Evolutionary conservation across 2,797 vertebrate species (phyloP), one percentile per base, ranked within the genome.

Genomic region (Poeciliopsis presidionis): DNA sequence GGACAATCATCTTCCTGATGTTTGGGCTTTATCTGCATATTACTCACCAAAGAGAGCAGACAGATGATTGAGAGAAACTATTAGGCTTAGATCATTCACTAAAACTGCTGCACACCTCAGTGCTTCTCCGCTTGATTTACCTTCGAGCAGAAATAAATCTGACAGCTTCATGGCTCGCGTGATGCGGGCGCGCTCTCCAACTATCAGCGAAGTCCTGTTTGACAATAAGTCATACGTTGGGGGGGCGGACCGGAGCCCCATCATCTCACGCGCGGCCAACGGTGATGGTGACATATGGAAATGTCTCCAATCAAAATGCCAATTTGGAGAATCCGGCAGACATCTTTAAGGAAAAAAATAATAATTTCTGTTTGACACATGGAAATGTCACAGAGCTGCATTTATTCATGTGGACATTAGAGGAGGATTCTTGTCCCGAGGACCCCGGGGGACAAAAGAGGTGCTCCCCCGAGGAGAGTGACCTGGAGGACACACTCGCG

Each of bases 351-450:
- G 33, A 45, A 45, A 4, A 46, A 45, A 13, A 46, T 1, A 33
- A 33, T 30, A 46, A 46, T 16, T n/a, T 67, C 80, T 73, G 77
- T 83, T 55, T 89, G 91, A 89, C 89, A 77, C 81, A 80, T 80
- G 86, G 81, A 92, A 88, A 90, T 88, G 89, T 93, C 88, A 87
- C 33, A 33, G 46, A 76, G 83, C 88, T 91, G 87, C 84, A 90
- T 92, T 95, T 93, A 94, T 95, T 93, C 86, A 94, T 94, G 87
- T 83, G 87, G 87, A 78, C 86, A 84, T 90, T 84, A 84, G 79
- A 90, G 79, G 83, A 73, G 72, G 83, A 85, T 88, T 91, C 88
- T 82, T 90, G 86, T 87, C 90, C 78, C 3, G 51, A 72, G 47
- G 84, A 70, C 80, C 81, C 0, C 76, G 0, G 65, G 75, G 85